Conservation (phyloP, 1,140 invertebrate genomes). For the Hesperophylax magnus region DNA sequence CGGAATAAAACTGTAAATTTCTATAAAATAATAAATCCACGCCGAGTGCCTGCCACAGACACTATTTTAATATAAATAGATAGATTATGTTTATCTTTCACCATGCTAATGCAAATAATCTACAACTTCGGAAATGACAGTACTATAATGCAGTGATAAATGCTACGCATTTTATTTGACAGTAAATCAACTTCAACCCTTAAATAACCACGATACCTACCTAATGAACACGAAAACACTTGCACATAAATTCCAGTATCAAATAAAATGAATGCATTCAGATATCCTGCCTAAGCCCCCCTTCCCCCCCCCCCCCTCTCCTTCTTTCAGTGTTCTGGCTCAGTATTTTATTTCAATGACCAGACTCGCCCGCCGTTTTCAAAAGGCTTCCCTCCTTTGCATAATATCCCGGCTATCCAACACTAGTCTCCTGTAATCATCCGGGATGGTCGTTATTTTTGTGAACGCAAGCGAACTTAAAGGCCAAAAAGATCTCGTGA, state of each 20-base stretch:
- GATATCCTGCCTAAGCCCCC: neutral
- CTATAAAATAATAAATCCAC: too few relatives aligned
- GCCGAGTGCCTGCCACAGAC: too few relatives aligned
- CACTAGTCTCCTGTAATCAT: conserved; percentile 40
- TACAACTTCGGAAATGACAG: too few relatives aligned
- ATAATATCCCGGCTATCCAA: conserved; percentile 47
- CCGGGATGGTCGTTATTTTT: conserved; percentile 68
- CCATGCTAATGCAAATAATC: too few relatives aligned
- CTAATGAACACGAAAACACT: neutral
- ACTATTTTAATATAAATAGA: too few relatives aligned
- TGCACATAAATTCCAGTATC: conserved; percentile 5
- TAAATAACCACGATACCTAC: too few relatives aligned
- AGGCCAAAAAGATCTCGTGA: conserved; percentile 20
- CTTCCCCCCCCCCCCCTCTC: neutral
- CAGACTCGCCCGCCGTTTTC: conserved; percentile 35
- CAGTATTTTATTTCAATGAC: conserved; percentile 49
- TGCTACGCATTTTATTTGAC: too few relatives aligned
- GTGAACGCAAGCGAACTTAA: conserved; percentile 69
- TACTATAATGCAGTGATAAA: too few relatives aligned
- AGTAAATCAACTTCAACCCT: too few relatives aligned
- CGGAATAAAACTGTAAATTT: too few relatives aligned
- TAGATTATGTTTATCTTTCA: too few relatives aligned
- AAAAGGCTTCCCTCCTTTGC: conserved; percentile 53
- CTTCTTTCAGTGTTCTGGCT: too few relatives aligned
- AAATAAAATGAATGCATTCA: conserved; percentile 29